Evolutionary conservation across 2,113 vertebrate genomes (phyloP), one percentile per base, ranked within the genome.

Genomic region (Leucosticte australis): DNA sequence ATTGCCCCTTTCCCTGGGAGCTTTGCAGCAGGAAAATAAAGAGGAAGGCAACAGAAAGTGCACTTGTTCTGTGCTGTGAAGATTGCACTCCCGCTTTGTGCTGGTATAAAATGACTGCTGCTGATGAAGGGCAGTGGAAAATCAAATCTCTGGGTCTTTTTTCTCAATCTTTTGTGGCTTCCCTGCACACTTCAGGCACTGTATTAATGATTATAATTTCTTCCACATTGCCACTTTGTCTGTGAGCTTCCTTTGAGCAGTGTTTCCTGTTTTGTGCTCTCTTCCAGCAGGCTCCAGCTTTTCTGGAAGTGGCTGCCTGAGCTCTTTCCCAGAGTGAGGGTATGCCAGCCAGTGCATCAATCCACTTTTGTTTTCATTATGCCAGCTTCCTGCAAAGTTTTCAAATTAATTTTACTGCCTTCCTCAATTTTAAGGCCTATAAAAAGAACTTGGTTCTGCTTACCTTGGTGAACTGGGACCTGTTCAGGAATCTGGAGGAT

Each of bases 381-480:
- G 83, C 92, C 92, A 94, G 96, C 96, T 97, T 98, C 97, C 98
- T 96, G 95, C 33, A 39, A 98, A 90, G 97, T 96, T 97, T 94
- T 96, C 96, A 96, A 96, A 97, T 98, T 97, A 97, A 98, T 98
- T 98, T 97, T 91, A 97, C 97, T 95, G 95, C 95, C 89, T 96
- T 90, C 80, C 30, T 96, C 96, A 92, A 67, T 96, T 97, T 97
- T 92, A 96, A 97, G 93, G 77, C 94, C 96, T 92, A 87, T 96
- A 94, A 96, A 98, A 96, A 94, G 94, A 76, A 75, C 33, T 77
- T 47, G 57, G 84, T 96, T 95, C 93, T 80, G 87, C 74, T 85
- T 97, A 92, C 89, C 93, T 95, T 87, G 83, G 97, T 96, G 93
- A 97, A 52, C 85, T 69, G 95, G 96, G 95, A 56, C 82, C 92